Percentiles rank a stretch among this genome's conserved stretches.
phyloP scores from a whole-genome alignment of 2,797 vertebrate species.

The Heterohyrax brucei region DNA sequence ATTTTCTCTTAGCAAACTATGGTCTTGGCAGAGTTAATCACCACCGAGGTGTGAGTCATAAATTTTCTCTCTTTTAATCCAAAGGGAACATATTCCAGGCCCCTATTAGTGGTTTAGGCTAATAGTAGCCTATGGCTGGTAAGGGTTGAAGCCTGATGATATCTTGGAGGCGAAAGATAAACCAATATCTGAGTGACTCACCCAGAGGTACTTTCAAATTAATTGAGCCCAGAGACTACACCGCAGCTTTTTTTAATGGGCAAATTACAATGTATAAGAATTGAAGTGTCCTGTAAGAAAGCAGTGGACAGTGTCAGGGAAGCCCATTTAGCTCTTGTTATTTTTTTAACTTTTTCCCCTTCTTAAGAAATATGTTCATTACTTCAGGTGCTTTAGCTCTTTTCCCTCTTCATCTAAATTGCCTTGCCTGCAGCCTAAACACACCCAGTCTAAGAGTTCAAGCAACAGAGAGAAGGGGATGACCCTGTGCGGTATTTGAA shows the following conservation, averaged over 20 bases:
- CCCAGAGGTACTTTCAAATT: slow-evolving; percentile 69
- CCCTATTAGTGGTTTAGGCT: background rate
- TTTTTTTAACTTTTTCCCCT: background rate
- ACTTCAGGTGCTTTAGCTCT: background rate
- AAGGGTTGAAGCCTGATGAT: background rate
- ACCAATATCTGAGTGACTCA: slow-evolving; percentile 66
- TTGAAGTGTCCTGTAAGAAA: slow-evolving; percentile 29
- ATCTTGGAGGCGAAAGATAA: slow-evolving; percentile 64
- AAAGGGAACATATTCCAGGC: background rate
- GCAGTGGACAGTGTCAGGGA: background rate
- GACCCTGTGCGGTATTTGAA: slow-evolving; percentile 30
- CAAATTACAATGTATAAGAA: slow-evolving; percentile 52
- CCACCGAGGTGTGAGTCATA: background rate
- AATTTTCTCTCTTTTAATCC: slow-evolving; percentile 21
- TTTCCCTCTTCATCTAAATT: slow-evolving; percentile 30
- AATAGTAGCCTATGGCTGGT: background rate
- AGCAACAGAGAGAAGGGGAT: background rate
- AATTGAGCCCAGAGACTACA: slow-evolving; percentile 59
- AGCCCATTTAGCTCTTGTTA: background rate
- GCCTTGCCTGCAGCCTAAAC: background rate
- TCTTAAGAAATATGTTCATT: slow-evolving; percentile 47
- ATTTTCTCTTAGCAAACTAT: background rate
- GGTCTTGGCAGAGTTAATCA: background rate
- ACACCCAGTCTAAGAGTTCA: background rate
- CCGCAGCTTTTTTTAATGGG: slow-evolving; percentile 57